Conservation (phyloP, 2,888 invertebrate species). For the Trissoscelio sp. region DNA sequence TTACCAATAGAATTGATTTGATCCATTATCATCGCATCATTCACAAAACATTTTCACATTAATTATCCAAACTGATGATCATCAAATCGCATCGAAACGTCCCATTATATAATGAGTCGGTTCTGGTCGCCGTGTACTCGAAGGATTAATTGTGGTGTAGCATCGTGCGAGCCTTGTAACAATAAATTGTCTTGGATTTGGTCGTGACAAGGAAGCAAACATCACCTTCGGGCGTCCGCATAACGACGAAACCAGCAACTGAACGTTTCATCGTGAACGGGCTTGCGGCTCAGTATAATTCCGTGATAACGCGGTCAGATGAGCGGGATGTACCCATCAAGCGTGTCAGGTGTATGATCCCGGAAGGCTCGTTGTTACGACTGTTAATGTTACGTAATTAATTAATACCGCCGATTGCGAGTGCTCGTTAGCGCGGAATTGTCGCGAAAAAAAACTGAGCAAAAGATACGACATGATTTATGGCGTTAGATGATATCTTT, state of each 20-base stretch:
- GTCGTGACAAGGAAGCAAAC: conserved; percentile 53
- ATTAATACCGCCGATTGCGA: conserved; percentile 47
- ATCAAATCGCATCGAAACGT: background rate
- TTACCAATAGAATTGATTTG: no score
- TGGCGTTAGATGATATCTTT: conserved; percentile 62
- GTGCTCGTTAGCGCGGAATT: conserved; percentile 2
- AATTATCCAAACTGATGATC: background rate
- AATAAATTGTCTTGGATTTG: conserved; percentile 64
- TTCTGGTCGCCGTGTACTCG: conserved; percentile 9
- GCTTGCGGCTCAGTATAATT: conserved; percentile 77
- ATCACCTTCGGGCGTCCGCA: conserved; percentile 46
- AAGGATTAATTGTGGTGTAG: conserved; percentile 48
- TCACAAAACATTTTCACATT: background rate
- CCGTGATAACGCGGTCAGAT: conserved; percentile 72
- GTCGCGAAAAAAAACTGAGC: conserved; percentile 33
- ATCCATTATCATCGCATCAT: no score
- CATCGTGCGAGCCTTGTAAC: conserved; percentile 42
- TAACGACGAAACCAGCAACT: conserved; percentile 43
- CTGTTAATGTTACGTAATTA: conserved; percentile 43
- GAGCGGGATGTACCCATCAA: conserved; percentile 44
- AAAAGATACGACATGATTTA: conserved; percentile 67
- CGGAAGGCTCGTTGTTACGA: conserved; percentile 40
- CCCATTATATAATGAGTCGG: background rate
- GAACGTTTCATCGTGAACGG: conserved; percentile 71
- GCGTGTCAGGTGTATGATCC: conserved; percentile 49